Base-by-base conservation (phyloP, 2,797 vertebrate genomes). In the Scolopax rusticola region DNA sequence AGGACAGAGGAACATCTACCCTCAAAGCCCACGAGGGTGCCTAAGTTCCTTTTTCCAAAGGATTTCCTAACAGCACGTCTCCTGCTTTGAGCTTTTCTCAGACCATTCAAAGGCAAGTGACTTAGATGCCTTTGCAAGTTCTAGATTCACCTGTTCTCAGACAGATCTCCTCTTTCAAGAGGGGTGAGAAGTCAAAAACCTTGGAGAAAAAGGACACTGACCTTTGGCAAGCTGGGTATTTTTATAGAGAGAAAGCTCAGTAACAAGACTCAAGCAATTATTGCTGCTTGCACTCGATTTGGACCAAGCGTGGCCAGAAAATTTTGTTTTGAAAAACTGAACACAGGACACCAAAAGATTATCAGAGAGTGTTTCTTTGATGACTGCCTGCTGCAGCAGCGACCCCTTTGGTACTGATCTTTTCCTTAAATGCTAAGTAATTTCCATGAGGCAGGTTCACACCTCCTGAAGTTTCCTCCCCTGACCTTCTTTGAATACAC, bases 401-500 rank as follows among this genome's bases (percentile, higher is more conserved):
- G 54, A 73, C 65, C 74, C 12, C 53, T 76, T 28, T 11, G 80
- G 30, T 74, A 25, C 57, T 3, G 59, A 80, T 83, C 40, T 24
- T 71, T 71, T 65, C 54, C 67, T 69, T 33, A 64, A 80, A 70
- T 32, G 84, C 76, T 75, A 43, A 91, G 74, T 5, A 90, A 71
- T 75, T 85, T 28, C 79, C 84, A 91, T 75, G 25, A 70, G 82
- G 82, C 64, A 21, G 27, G 23, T 80, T 92, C 68, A 50, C 74
- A 61, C 73, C n/a, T 61, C 53, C 76, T 1, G 60, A 91, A 45
- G 75, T 60, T 93, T 70, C 82, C 60, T 59, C 40, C 56, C 68
- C 70, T 47, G 76, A 68, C 38, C 60, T 33, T 21, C 93, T 85
- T 2, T 51, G 82, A 95, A 93, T 89, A 91, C 89, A 89, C 95